Percentiles rank a stretch among this genome's conserved stretches.
phyloP scores from a whole-genome alignment of 2,113 vertebrate species.

The Prunella himalayana region DNA sequence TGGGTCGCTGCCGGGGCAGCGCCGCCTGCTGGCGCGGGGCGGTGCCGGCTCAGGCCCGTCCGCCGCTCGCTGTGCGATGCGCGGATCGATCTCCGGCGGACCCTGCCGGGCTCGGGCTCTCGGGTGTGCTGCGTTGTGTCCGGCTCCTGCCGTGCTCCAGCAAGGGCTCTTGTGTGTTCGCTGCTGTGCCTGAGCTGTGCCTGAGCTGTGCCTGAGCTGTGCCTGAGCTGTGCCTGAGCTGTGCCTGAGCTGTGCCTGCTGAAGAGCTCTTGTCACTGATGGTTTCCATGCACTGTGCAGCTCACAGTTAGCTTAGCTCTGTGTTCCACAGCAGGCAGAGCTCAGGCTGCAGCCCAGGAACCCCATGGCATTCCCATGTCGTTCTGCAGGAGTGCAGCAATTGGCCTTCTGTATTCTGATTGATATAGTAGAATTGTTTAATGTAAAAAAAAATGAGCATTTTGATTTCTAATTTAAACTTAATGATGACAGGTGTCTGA shows the following conservation, averaged over 20 bases:
- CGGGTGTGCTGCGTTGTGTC: rapidly evolving
- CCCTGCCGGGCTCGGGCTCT: not conserved
- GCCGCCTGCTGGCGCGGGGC: not conserved
- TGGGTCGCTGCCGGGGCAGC: not conserved
- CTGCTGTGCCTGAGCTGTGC: not conserved
- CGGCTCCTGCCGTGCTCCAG: not conserved
- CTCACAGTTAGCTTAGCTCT: not conserved
- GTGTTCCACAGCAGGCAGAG: not conserved
- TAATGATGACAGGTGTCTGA: slow-evolving; percentile 86
- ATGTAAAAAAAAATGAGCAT: not conserved
- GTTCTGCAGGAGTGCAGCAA: not conserved
- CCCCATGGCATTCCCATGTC: rapidly evolving
- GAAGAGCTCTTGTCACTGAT: rapidly evolving
- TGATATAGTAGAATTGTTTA: not conserved
- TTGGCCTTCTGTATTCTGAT: not conserved
- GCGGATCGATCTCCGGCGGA: rapidly evolving
- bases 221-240: not conserved
- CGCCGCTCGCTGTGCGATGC: rapidly evolving
- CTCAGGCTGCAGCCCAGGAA: not conserved
- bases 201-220: not conserved
- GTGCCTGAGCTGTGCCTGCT: not conserved
- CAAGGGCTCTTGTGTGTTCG: not conserved
- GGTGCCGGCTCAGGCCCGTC: not conserved
- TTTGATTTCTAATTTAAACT: not conserved
- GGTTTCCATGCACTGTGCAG: rapidly evolving